Base-by-base conservation (phyloP, 2,113 vertebrate species). In the Pelmatolapia mariae region DNA sequence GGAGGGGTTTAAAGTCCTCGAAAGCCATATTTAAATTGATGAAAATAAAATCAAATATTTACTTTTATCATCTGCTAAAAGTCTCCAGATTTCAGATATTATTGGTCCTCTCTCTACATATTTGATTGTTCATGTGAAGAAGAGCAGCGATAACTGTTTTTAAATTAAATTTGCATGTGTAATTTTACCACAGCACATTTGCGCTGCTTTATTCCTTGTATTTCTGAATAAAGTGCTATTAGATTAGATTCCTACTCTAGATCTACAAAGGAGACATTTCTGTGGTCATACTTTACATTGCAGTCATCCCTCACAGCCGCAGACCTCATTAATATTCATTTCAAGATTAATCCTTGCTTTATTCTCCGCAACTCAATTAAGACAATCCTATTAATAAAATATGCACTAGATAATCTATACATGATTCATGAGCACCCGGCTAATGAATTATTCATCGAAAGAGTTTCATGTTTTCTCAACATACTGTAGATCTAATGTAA, bases 301-400 rank as follows among this genome's bases (percentile, higher is more conserved):
- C 81, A 86, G 40, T 83, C 81, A 31, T 92, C 92, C 89, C 83
- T 73, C 87, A n/a, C 57, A 82, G 84, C 88, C 24, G n/a, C 86
- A 31, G 61, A 90, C 45, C 81, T 83, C 88, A 95, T 96, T 96
- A 94, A 96, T 96, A 96, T 96, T 95, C 91, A 95, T 91, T 40
- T 84, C 18, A 33, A 95, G 91, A 96, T 96, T 93, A 96, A 96
- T 96, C 93, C 84, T 56, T 90, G 81, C 94, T 96, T 96, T 96
- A 95, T 95, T 95, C 93, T 87, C 89, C 61, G 86, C 93, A 92
- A 95, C 94, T 95, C 94, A 96, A 96, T 96, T 95, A 96, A 96
- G 93, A 95, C 94, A 96, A 95, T 95, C 90, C 86, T 93, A 96
- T 97, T 96, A 96, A 97, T 97, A 97, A 96, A 93, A 95, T 96